phyloP scores from a whole-genome alignment of 2,888 invertebrate species.

The Stenolophus ochropezus region DNA sequence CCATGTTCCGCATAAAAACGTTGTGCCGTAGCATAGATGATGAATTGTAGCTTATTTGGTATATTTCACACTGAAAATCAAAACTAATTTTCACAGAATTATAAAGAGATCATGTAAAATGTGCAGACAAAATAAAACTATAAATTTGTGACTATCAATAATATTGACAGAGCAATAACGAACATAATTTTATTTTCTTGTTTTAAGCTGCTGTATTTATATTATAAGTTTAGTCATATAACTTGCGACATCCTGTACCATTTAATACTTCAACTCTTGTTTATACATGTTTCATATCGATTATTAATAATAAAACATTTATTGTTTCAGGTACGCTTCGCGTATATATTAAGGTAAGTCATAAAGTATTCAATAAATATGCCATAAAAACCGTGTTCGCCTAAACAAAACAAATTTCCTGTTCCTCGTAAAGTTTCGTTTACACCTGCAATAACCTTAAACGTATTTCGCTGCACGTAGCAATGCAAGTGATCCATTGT shows the following conservation, averaged over 20 bases:
- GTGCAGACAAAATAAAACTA: too few relatives aligned
- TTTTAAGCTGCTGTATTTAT: too few relatives aligned
- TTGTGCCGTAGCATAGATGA: too few relatives aligned
- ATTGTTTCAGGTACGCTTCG: not conserved
- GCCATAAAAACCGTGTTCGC: not conserved
- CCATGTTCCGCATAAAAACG: too few relatives aligned
- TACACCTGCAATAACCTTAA: not conserved
- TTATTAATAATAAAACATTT: not conserved
- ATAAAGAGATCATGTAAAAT: too few relatives aligned
- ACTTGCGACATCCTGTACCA: not conserved
- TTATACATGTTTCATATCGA: not conserved
- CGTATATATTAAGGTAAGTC: not conserved
- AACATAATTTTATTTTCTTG: too few relatives aligned
- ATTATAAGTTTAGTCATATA: too few relatives aligned
- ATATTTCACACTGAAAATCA: too few relatives aligned
- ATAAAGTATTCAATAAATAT: not conserved
- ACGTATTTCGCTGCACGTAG: slow-evolving; percentile 15
- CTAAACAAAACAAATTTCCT: slow-evolving; percentile 17
- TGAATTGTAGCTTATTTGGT: too few relatives aligned
- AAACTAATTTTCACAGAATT: too few relatives aligned
- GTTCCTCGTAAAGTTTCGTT: not conserved
- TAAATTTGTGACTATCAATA: too few relatives aligned
- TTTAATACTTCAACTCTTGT: not conserved
- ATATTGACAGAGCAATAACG: too few relatives aligned
- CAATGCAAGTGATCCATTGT: slow-evolving; percentile 17